Evolutionary conservation across 1,140 invertebrate genomes (phyloP).

Genomic region (Eumaeus atala): DNA sequence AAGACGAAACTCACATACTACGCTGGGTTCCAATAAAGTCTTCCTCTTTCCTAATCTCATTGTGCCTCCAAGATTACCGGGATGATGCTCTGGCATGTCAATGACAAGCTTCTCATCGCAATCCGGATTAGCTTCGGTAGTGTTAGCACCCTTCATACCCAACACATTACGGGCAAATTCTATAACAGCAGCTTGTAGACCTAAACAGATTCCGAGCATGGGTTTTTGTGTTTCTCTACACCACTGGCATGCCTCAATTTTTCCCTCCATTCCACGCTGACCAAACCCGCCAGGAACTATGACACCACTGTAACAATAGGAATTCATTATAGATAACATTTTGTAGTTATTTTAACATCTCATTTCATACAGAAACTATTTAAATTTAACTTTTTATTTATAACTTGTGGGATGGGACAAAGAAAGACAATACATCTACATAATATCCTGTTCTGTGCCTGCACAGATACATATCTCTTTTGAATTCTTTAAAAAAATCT

Average conservation of each 20-base stretch:
- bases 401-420: too few relatives aligned
- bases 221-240: constrained; percentile 93
- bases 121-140: constrained; percentile 87
- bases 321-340: too few relatives aligned
- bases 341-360: too few relatives aligned
- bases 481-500: too few relatives aligned
- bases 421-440: too few relatives aligned
- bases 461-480: too few relatives aligned
- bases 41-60: constrained; percentile 96
- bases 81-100: constrained; percentile 99
- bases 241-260: constrained; percentile 95
- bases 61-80: constrained; percentile 95
- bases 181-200: constrained; percentile 96
- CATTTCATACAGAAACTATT: too few relatives aligned
- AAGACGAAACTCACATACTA: constrained; percentile 79
- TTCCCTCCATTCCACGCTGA: constrained; percentile 95
- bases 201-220: constrained; percentile 96
- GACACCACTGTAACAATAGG: constrained; percentile 86
- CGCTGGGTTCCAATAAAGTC: constrained; percentile 86
- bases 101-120: constrained; percentile 90
- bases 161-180: constrained; percentile 96
- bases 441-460: too few relatives aligned
- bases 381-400: too few relatives aligned
- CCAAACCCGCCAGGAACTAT: constrained; percentile 99
- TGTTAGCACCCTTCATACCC: constrained; percentile 85